Percentiles rank a stretch among this genome's conserved stretches.
phyloP scores from a whole-genome alignment of 2,797 vertebrate genomes.

The Tenualosa thibaudeaui region DNA sequence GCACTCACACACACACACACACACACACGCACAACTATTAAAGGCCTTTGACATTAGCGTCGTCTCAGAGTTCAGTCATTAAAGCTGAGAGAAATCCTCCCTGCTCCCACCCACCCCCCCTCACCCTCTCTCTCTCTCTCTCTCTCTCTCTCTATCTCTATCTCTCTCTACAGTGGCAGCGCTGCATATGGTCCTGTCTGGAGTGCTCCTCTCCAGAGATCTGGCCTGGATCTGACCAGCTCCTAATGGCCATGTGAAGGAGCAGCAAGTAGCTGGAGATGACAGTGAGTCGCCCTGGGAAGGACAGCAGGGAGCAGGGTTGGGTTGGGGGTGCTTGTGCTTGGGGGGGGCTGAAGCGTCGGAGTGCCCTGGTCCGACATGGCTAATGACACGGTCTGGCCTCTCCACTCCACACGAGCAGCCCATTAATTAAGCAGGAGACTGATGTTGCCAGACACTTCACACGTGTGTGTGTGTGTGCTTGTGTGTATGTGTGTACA shows the following conservation, averaged over 20 bases:
- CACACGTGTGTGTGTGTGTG: slow-evolving; percentile 7
- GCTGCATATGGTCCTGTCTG: slow-evolving; percentile 43
- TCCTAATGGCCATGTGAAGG: slow-evolving; percentile 51
- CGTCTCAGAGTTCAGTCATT: slow-evolving; percentile 34
- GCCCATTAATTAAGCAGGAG: slow-evolving; percentile 53
- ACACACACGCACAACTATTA: slow-evolving; percentile 32
- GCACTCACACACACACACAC: no score
- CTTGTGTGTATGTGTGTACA: not conserved
- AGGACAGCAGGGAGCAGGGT: slow-evolving; percentile 18
- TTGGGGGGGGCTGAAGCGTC: not conserved
- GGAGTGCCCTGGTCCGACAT: slow-evolving; percentile 28
- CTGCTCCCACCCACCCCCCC: not conserved
- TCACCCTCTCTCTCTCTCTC: not conserved
- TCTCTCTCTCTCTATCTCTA: not conserved
- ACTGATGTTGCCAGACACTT: slow-evolving; percentile 43
- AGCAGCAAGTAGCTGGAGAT: slow-evolving; percentile 46
- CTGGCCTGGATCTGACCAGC: slow-evolving; percentile 48
- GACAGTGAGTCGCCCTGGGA: slow-evolving; percentile 44
- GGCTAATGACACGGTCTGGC: slow-evolving; percentile 48
- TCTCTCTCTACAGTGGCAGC: slow-evolving; percentile 25
- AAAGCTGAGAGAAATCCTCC: slow-evolving; percentile 32
- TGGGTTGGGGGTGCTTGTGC: not conserved
- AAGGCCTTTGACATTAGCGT: slow-evolving; percentile 41
- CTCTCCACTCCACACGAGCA: slow-evolving; percentile 47
- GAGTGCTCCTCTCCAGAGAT: slow-evolving; percentile 43